Base-by-base conservation (phyloP, 1,140 invertebrate genomes). In the Cheumatopsyche charites region DNA sequence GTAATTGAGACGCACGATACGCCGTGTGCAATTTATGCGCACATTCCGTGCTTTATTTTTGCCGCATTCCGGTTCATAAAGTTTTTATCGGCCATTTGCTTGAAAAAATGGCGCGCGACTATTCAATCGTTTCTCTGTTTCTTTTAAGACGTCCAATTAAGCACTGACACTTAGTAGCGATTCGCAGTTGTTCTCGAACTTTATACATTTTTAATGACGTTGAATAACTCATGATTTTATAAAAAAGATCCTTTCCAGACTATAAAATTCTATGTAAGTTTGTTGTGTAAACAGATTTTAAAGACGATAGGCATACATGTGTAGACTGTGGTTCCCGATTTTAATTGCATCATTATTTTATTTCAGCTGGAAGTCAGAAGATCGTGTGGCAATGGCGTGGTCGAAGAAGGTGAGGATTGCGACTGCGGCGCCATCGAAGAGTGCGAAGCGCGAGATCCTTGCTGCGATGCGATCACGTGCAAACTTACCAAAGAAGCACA, bases 401-500 rank as follows among this genome's bases (percentile, higher is more conserved):
- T 98, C n/a, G 96, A 98, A 78, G 92, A 96, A 71, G 95, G 94
- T 17, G 97, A 98, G 84, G 93, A 98, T 80, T 98, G 96, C 82
- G 94, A 95, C 83, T 96, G 93, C 81, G 94, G 93, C 21, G 89
- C 90, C 45, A 90, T 93, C 73, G 88, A 96, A 70, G 92, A 97
- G 76, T 98, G 96, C 84, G 86, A 89, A 21, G 84, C 89, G 67
- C 84, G 87, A 42, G 96, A 98, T 84, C 94, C 94, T 0, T 98
- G 96, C 83, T 98, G 96, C 85, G 95, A 98, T 84, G 93, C 94
- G 63, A 92, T 94, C 79, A 98, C 96, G 17, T 98, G 97, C 83
- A 93, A 95, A 71, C 87, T 98, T 21, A 94, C 90, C 62, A 90
- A 90, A 62, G 95, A 97, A 81, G 90, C 96, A 0, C 90, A 97